These are phyloP conservation scores for Apeira syringaria DNA, from an alignment of 2,888 invertebrate species.

Conservation along the genomic window DNA sequence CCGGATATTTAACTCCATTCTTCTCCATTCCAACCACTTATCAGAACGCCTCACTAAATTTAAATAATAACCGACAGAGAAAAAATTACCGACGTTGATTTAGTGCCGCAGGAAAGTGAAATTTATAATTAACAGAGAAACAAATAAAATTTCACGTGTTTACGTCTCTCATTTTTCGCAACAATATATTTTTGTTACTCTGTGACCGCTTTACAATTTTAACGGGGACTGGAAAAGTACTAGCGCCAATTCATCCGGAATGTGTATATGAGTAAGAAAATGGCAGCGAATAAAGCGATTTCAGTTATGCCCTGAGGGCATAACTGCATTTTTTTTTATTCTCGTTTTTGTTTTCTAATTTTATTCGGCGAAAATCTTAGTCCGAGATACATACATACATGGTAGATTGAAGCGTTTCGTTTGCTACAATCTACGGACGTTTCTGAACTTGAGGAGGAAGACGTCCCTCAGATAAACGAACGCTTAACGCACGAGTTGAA, in stretches of 20 bases:
- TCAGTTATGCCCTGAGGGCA: too few relatives aligned
- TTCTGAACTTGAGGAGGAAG: conserved; percentile 37
- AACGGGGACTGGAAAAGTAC: conserved; percentile 42
- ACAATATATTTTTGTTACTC: conserved; percentile 48
- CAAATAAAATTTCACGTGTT: conserved; percentile 44
- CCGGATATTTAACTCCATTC: too few relatives aligned
- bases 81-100: conserved; percentile 22
- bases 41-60: conserved; percentile 14
- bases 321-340: too few relatives aligned
- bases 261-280: conserved; percentile 31
- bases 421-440: conserved; percentile 35
- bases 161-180: conserved; percentile 41
- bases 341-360: too few relatives aligned
- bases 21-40: too few relatives aligned
- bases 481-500: conserved; percentile 45
- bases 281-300: conserved; percentile 37
- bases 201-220: conserved; percentile 50
- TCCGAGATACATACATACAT: too few relatives aligned
- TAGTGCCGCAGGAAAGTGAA: conserved; percentile 24
- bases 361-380: too few relatives aligned
- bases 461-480: conserved; percentile 47
- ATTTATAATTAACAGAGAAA: conserved; percentile 27
- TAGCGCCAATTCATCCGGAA: conserved; percentile 32
- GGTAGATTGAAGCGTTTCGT: too few relatives aligned
- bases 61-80: conserved; percentile 20